phyloP scores from a whole-genome alignment of 1,140 invertebrate genomes.

The Trissolcus basalis region DNA sequence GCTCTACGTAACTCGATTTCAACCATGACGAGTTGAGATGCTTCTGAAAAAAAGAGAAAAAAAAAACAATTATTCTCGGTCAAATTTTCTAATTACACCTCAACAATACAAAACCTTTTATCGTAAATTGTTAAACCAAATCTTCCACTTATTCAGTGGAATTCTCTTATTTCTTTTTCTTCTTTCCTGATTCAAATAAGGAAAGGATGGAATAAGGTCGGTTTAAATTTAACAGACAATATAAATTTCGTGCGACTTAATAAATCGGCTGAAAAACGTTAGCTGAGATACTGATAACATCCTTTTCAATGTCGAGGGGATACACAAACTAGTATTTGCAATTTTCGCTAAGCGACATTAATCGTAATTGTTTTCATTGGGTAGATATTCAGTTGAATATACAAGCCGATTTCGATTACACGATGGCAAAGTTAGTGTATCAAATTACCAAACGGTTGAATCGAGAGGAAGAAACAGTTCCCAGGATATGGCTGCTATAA shows the following conservation, averaged over 20 bases:
- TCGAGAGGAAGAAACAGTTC: conserved; percentile 44
- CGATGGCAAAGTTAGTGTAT: conserved; percentile 50
- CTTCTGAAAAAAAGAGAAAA: no score
- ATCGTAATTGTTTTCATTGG: conserved; percentile 34
- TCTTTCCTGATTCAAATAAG: background rate
- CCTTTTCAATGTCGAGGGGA: conserved; percentile 8
- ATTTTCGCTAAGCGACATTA: conserved; percentile 14
- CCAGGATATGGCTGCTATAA: conserved; percentile 33
- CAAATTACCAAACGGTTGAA: conserved; percentile 47
- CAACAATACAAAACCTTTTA: no score
- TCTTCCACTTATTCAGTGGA: no score
- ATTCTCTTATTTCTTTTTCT: background rate
- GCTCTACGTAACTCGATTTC: background rate
- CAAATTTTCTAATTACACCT: no score
- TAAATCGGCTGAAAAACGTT: background rate
- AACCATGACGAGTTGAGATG: no score
- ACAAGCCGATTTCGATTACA: conserved; percentile 33
- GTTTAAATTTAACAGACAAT: background rate
- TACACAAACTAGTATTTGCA: conserved; percentile 3
- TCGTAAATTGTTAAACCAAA: no score
- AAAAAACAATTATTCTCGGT: no score
- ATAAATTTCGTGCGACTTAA: background rate
- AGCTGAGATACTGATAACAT: conserved; percentile 12
- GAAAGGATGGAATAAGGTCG: background rate
- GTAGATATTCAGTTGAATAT: conserved; percentile 30